Evolutionary conservation across 1,140 invertebrate species (phyloP).

Genomic region (Nymphalis io): DNA sequence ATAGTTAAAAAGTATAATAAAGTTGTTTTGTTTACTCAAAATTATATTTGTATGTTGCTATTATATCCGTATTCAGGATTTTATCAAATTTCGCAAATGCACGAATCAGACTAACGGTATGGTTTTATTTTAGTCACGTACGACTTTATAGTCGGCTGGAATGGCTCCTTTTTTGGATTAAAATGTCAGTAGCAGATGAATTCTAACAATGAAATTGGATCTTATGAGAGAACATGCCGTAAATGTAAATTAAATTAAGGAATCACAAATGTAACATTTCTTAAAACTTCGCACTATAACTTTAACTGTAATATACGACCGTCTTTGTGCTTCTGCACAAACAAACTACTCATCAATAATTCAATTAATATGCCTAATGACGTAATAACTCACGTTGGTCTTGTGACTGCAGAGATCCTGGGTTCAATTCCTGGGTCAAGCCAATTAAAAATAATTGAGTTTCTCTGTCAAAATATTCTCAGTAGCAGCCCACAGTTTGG

Average conservation of each 20-base stretch:
- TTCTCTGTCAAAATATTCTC: no score
- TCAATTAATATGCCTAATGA: no score
- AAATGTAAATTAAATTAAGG: slow-evolving; percentile 34
- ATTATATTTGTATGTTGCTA: background rate
- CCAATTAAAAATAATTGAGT: no score
- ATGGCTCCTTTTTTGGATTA: slow-evolving; percentile 60
- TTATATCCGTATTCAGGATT: slow-evolving; percentile 17
- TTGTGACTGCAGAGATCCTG: no score
- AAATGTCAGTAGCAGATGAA: slow-evolving; percentile 67
- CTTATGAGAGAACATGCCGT: slow-evolving; percentile 36
- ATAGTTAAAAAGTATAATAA: slow-evolving; percentile 18
- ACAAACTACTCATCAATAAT: no score
- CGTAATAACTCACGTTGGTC: no score
- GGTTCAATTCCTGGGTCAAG: no score
- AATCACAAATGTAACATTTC: background rate
- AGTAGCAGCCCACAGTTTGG: no score
- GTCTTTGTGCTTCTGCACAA: no score
- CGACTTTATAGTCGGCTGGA: slow-evolving; percentile 57
- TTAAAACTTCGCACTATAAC: background rate
- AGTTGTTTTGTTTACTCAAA: background rate
- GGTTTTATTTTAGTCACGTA: slow-evolving; percentile 66
- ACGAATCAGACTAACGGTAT: slow-evolving; percentile 28
- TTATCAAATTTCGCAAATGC: slow-evolving; percentile 19
- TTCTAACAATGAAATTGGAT: slow-evolving; percentile 48
- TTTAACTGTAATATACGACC: background rate